These are phyloP conservation scores for Salminus brasiliensis DNA, from an alignment of 2,113 vertebrate genomes.

Conservation along the genomic window DNA sequence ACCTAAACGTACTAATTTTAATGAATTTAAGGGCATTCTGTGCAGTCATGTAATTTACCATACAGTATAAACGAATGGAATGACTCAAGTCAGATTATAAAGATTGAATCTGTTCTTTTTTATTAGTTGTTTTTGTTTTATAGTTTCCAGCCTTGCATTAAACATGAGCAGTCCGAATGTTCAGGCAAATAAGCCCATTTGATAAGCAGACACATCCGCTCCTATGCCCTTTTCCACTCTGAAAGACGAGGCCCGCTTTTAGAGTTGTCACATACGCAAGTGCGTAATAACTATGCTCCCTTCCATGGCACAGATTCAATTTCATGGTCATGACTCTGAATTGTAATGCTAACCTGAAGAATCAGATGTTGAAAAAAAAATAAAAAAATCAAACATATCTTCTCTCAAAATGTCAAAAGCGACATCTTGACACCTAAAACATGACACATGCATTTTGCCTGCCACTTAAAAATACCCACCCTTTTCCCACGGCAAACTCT, in stretches of 20 bases:
- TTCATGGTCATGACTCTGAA: constrained; percentile 53
- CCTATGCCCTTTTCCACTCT: not conserved
- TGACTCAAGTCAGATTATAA: too few species aligned
- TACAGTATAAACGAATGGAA: too few species aligned
- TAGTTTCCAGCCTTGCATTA: not conserved
- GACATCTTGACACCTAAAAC: not conserved
- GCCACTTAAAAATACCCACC: not conserved
- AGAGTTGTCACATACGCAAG: not conserved
- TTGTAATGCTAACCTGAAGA: constrained; percentile 25
- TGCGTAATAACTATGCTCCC: not conserved
- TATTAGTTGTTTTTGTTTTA: not conserved
- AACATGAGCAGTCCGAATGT: not conserved
- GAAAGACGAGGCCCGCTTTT: not conserved
- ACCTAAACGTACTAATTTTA: too few species aligned
- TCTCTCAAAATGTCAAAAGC: constrained; percentile 43
- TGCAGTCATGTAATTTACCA: too few species aligned
- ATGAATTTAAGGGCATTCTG: too few species aligned
- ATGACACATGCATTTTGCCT: constrained; percentile 12
- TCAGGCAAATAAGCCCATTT: not conserved
- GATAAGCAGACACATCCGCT: not conserved
- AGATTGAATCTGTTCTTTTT: not conserved
- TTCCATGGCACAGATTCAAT: constrained; percentile 47
- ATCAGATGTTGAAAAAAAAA: constrained; percentile 18
- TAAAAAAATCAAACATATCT: constrained; percentile 10
- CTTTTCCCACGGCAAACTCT: too few species aligned